Evolutionary conservation across 2,797 vertebrate species (phyloP).

Genomic region (Pelodytes ibericus): DNA sequence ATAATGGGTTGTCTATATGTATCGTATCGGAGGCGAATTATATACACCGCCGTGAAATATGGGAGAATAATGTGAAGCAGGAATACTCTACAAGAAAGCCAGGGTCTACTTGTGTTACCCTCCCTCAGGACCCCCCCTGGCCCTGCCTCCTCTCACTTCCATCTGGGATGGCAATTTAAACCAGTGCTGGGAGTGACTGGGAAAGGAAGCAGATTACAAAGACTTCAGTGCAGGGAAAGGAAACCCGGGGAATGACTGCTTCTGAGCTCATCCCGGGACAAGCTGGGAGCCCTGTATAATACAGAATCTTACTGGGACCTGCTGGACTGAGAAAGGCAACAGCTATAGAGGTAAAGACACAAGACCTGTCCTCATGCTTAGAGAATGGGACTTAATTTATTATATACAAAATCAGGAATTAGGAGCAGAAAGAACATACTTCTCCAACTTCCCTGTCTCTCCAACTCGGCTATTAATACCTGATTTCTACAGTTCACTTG

Average conservation of each 20-base stretch:
- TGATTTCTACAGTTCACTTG: too few species aligned
- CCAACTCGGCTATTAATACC: too few species aligned
- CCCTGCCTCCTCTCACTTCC: conserved; percentile 25
- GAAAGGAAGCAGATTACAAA: conserved; percentile 7
- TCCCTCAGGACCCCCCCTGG: conserved; percentile 11
- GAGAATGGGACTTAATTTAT: too few species aligned
- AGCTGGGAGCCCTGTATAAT: background rate
- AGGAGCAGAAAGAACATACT: too few species aligned
- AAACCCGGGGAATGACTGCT: background rate
- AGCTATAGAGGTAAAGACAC: too few species aligned
- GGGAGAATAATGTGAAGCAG: background rate
- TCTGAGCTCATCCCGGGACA: background rate
- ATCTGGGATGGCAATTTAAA: conserved; percentile 38
- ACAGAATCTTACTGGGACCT: too few species aligned
- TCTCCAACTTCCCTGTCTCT: too few species aligned
- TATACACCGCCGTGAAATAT: too few species aligned
- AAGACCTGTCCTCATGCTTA: too few species aligned
- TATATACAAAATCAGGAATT: too few species aligned
- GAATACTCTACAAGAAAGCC: background rate
- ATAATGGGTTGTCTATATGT: conserved; percentile 3
- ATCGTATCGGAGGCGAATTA: too few species aligned
- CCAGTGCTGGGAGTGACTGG: conserved; percentile 36
- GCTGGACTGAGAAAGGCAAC: too few species aligned
- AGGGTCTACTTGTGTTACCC: background rate
- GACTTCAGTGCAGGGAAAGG: background rate